A percentile compares a stretch with the other conserved stretches of the same genome.
Conservation (phyloP, 2,888 invertebrate genomes). For the Tortricodes alternella region DNA sequence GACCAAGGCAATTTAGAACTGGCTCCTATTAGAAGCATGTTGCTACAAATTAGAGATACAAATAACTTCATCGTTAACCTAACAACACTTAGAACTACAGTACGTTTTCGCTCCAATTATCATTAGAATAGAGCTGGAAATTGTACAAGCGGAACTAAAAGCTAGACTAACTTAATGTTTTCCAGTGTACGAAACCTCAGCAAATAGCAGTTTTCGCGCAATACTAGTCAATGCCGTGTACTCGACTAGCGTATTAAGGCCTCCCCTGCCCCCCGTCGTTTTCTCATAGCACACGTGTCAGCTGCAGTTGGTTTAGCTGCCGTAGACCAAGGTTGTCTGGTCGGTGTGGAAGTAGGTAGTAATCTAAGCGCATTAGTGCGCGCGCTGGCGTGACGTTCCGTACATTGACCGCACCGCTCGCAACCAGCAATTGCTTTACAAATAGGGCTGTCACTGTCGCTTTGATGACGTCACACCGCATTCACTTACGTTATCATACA, state of each 20-base stretch:
- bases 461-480: constrained; percentile 24
- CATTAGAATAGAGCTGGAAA: constrained; percentile 37
- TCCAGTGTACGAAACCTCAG: constrained; percentile 55
- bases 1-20: constrained; percentile 27
- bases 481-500: not conserved
- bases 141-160: constrained; percentile 41
- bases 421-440: constrained; percentile 70
- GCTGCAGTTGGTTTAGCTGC: constrained; percentile 29
- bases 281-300: not conserved
- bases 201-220: constrained; percentile 66
- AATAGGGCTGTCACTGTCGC: constrained; percentile 60
- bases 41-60: constrained; percentile 24
- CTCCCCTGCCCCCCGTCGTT: constrained; percentile 38
- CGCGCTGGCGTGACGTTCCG: constrained; percentile 74
- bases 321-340: constrained; percentile 52
- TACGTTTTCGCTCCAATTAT: not conserved
- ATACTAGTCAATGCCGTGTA: constrained; percentile 58
- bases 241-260: constrained; percentile 42
- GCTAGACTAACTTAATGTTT: constrained; percentile 15
- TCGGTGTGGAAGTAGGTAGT: constrained; percentile 61
- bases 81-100: not conserved
- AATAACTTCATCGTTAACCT: constrained; percentile 12
- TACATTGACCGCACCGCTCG: constrained; percentile 73
- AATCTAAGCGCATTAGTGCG: constrained; percentile 78
- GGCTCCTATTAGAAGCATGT: constrained; percentile 21